phyloP scores from a whole-genome alignment of 2,888 invertebrate genomes.

The Digitonthophagus gazella region DNA sequence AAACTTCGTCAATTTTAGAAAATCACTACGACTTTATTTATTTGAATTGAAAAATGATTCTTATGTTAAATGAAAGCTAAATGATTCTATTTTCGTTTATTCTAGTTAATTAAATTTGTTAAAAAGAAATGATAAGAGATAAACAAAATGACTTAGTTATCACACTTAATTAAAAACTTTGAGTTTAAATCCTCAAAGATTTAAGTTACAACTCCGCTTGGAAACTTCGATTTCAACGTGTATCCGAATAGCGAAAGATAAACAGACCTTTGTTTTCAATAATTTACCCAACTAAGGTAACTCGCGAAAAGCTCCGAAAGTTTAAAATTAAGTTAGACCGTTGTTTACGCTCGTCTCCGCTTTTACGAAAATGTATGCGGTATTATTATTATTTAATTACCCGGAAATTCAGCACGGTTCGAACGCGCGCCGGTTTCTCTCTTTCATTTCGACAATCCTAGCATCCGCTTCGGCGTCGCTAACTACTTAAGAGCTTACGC shows the following conservation, averaged over 20 bases:
- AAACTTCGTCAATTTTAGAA: too few relatives aligned
- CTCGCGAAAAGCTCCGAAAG: not conserved
- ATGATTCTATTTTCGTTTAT: too few relatives aligned
- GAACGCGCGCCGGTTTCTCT: too few relatives aligned
- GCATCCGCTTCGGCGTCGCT: not conserved
- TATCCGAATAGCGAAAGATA: not conserved
- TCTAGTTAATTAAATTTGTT: too few relatives aligned
- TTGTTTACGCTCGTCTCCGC: not conserved
- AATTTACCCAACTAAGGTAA: not conserved
- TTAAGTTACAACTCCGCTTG: not conserved
- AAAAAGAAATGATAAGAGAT: not conserved
- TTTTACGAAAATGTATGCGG: not conserved
- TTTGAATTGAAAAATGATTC: too few relatives aligned
- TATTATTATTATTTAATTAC: not conserved
- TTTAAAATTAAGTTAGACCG: not conserved
- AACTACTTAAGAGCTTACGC: conserved; percentile 14
- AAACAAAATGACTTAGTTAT: too few relatives aligned
- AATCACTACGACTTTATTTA: too few relatives aligned
- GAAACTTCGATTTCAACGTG: not conserved
- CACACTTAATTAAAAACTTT: not conserved
- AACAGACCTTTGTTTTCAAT: not conserved
- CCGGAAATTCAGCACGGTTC: not conserved
- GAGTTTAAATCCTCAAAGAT: not conserved
- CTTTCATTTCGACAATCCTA: not conserved
- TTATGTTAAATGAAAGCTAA: too few relatives aligned